phyloP scores from a whole-genome alignment of 1,140 invertebrate species.

The Drosophila simulans region DNA sequence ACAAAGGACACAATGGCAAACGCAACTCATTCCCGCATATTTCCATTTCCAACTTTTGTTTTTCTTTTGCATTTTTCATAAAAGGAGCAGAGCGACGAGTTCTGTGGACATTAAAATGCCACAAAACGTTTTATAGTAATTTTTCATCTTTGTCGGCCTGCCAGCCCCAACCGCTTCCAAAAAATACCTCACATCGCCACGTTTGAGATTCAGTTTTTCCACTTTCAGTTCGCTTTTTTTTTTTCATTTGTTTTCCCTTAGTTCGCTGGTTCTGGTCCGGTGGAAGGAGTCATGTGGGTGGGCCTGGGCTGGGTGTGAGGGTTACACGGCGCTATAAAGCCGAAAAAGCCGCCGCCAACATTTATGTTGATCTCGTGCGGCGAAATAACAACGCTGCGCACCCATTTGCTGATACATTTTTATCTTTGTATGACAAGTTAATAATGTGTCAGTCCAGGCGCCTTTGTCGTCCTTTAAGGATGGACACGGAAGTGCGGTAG shows the following conservation, averaged over 20 bases:
- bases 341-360: slow-evolving; percentile 25
- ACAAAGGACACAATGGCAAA: slow-evolving; percentile 3
- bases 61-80: slow-evolving; percentile 77
- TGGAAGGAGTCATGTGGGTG: background rate
- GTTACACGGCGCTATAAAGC: slow-evolving; percentile 21
- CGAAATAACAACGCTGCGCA: slow-evolving; percentile 16
- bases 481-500: slow-evolving; percentile 1
- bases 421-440: slow-evolving; percentile 84
- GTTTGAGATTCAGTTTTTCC: slow-evolving; percentile 1
- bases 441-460: slow-evolving; percentile 79
- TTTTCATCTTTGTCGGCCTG: slow-evolving; percentile 75
- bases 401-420: slow-evolving; percentile 67
- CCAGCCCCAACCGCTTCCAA: background rate
- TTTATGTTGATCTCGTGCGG: slow-evolving; percentile 75
- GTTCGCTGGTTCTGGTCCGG: background rate
- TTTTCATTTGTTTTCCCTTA: background rate
- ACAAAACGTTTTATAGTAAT: slow-evolving; percentile 84
- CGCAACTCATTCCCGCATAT: slow-evolving; percentile 4
- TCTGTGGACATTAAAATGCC: slow-evolving; percentile 82
- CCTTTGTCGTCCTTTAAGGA: slow-evolving; percentile 22
- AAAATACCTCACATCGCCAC: slow-evolving; percentile 23
- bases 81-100: slow-evolving; percentile 52
- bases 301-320: background rate
- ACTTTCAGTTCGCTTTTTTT: too few species aligned
- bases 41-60: slow-evolving; percentile 49